Conservation (phyloP, 1,140 invertebrate genomes). For the Xylocopa sonorina region DNA sequence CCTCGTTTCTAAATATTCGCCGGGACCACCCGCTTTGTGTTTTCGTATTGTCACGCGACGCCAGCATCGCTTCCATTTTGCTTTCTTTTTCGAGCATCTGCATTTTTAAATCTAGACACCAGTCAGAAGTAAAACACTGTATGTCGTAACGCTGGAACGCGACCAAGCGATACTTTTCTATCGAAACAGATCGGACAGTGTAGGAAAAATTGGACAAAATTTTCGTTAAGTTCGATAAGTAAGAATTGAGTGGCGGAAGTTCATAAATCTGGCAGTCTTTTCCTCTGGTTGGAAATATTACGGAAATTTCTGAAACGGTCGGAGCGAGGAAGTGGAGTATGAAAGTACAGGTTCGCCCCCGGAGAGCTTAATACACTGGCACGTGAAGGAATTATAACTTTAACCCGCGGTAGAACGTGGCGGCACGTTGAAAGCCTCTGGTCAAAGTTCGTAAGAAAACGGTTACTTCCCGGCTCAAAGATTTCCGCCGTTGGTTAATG, state of each 20-base stretch:
- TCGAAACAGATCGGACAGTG: too few species aligned
- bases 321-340: background rate
- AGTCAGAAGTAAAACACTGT: too few species aligned
- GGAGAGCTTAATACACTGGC: background rate
- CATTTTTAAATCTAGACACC: too few species aligned
- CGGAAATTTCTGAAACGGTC: too few species aligned
- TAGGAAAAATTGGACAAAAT: too few species aligned
- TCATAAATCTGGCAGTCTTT: too few species aligned
- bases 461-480: background rate
- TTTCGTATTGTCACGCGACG: background rate
- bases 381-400: conserved; percentile 18
- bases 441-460: conserved; percentile 7
- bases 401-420: background rate
- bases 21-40: background rate
- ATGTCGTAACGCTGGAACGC: too few species aligned
- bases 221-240: too few species aligned
- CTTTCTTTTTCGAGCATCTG: too few species aligned
- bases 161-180: too few species aligned
- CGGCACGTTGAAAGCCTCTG: conserved; percentile 1
- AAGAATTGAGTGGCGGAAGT: too few species aligned
- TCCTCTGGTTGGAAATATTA: too few species aligned
- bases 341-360: background rate
- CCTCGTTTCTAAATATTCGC: conserved; percentile 5
- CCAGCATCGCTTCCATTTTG: background rate
- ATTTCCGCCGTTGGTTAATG: conserved; percentile 15